Conservation (phyloP, 2,113 vertebrate genomes). For the Nettapus auritus region DNA sequence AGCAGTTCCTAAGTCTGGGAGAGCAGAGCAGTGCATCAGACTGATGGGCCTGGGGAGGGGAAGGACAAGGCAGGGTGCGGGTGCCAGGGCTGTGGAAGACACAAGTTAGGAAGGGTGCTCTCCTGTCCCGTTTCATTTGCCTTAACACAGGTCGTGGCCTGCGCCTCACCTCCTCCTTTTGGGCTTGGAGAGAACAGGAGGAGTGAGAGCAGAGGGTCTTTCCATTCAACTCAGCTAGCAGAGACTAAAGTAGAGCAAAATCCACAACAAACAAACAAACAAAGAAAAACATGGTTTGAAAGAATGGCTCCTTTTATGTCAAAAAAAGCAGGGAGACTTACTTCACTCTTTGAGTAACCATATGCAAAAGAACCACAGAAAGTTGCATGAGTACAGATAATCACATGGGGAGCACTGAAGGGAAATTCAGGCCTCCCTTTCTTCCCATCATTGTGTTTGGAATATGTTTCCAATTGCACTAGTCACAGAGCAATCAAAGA, state of each 20-base stretch:
- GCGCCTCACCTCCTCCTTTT: background rate
- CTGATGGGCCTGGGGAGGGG: background rate
- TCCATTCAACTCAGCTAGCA: background rate
- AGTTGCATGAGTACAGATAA: background rate
- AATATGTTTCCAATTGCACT: constrained; percentile 52
- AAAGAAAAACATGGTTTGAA: background rate
- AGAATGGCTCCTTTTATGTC: background rate
- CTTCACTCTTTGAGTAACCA: background rate
- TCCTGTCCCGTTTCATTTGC: background rate
- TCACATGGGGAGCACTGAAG: background rate
- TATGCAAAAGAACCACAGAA: background rate
- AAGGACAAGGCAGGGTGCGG: background rate
- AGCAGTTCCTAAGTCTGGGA: background rate
- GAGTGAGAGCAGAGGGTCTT: background rate
- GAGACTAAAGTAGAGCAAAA: background rate
- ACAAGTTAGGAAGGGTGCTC: background rate
- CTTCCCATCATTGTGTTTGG: constrained; percentile 55
- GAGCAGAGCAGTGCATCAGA: background rate
- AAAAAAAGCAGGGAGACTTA: background rate
- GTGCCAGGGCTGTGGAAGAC: background rate
- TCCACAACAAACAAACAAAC: background rate
- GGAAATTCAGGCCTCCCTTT: constrained; percentile 27
- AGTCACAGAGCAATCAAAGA: constrained; percentile 19
- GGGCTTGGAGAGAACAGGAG: background rate
- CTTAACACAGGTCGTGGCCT: background rate